Percentiles rank a stretch among this genome's conserved stretches.
Evolutionary conservation across 2,113 vertebrate genomes (phyloP).

Genomic region (Nipponia nippon): DNA sequence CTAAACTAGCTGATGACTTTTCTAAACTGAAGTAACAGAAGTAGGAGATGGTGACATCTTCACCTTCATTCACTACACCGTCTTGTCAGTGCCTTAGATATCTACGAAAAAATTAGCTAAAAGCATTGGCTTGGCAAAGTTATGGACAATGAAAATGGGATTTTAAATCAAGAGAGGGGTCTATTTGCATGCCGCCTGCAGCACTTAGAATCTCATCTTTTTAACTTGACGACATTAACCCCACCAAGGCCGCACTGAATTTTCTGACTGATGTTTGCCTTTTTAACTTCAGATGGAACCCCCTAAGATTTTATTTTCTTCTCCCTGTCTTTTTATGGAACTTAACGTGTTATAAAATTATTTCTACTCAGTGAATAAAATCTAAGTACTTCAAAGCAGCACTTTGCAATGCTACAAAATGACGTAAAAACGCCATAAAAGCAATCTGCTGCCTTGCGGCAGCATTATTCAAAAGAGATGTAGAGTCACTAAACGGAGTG

Average conservation of each 20-base stretch:
- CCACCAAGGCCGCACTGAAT: fast-evolving
- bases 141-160: background rate
- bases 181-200: fast-evolving
- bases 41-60: background rate
- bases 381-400: background rate
- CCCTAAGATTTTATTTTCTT: fast-evolving
- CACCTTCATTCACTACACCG: too few species aligned
- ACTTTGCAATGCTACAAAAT: background rate
- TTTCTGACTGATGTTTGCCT: background rate
- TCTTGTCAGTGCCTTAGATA: background rate
- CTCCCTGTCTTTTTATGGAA: background rate
- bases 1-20: background rate
- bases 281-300: background rate
- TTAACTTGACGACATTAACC: background rate
- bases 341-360: fast-evolving
- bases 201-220: background rate
- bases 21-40: background rate
- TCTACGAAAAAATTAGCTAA: background rate
- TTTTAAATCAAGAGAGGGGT: background rate
- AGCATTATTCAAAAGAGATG: background rate
- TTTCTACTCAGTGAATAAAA: background rate
- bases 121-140: background rate
- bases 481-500: fast-evolving
- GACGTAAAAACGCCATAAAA: background rate
- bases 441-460: background rate